phyloP scores from a whole-genome alignment of 2,797 vertebrate species.

The Myotis daubentonii region DNA sequence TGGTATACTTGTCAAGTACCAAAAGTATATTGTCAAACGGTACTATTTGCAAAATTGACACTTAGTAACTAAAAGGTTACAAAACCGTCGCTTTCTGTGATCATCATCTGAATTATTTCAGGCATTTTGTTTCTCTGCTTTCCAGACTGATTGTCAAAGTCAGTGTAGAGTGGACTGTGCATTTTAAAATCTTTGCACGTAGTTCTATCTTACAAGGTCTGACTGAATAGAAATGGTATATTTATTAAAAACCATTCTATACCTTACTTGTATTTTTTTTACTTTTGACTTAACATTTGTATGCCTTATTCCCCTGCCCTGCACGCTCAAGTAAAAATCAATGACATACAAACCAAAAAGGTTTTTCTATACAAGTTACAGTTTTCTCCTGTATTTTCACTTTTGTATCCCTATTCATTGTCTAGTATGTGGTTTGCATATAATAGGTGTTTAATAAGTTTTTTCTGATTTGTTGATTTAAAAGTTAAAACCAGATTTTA shows the following conservation, averaged over 20 bases:
- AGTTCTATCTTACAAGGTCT: not conserved
- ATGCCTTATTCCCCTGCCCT: not conserved
- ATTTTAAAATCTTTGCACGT: constrained; percentile 32
- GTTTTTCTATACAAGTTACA: not conserved
- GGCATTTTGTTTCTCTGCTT: not conserved
- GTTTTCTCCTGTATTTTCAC: not conserved
- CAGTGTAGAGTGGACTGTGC: not conserved
- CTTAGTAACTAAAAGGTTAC: not conserved
- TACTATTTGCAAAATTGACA: not conserved
- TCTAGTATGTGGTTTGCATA: not conserved
- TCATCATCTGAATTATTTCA: constrained; percentile 4
- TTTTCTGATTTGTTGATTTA: constrained; percentile 42
- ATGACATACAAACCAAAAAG: not conserved
- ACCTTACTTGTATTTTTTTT: not conserved
- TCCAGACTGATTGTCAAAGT: constrained; percentile 12
- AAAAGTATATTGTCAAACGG: not conserved
- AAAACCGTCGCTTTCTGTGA: not conserved
- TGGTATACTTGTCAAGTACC: not conserved
- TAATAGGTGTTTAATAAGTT: not conserved
- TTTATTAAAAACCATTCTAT: not conserved
- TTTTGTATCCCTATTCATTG: not conserved
- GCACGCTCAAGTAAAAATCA: not conserved
- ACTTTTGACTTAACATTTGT: not conserved
- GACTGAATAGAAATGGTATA: not conserved
- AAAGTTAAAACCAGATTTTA: constrained; percentile 28